These are phyloP conservation scores for Drosophila pseudotalamancana DNA, from an alignment of 2,888 invertebrate species.

Conservation along the genomic window DNA sequence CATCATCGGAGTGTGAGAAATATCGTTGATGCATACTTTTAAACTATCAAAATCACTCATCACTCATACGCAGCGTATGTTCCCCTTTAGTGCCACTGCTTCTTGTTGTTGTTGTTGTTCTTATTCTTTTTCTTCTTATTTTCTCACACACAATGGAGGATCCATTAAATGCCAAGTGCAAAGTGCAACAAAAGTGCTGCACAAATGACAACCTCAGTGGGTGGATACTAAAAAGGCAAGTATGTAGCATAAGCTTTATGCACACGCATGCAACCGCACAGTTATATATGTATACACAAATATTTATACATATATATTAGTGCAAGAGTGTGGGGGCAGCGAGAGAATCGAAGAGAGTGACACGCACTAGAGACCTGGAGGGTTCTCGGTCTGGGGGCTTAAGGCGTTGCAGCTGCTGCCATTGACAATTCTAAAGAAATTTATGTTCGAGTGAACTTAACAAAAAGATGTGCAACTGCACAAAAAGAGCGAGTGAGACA, in stretches of 20 bases:
- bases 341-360: neutral
- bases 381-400: slow-evolving; percentile 35
- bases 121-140: neutral
- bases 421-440: slow-evolving; percentile 70
- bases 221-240: slow-evolving; percentile 25
- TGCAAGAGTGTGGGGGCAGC: too few species aligned
- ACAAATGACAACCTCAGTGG: slow-evolving; percentile 33
- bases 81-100: neutral
- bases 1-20: slow-evolving; percentile 59
- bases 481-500: too few species aligned
- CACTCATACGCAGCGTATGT: slow-evolving; percentile 55
- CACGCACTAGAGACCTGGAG: slow-evolving; percentile 39
- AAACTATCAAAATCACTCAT: slow-evolving; percentile 62
- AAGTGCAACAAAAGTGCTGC: slow-evolving; percentile 66
- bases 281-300: neutral
- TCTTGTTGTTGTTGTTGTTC: neutral
- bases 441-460: slow-evolving; percentile 68
- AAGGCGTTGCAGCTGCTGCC: slow-evolving; percentile 61
- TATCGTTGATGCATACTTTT: slow-evolving; percentile 52
- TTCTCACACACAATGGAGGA: slow-evolving; percentile 43
- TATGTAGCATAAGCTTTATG: slow-evolving; percentile 23
- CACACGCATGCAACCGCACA: neutral
- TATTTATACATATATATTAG: neutral
- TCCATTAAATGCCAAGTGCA: slow-evolving; percentile 69
- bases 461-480: slow-evolving; percentile 63